Percentiles rank a stretch among this genome's conserved stretches.
Evolutionary conservation across 2,888 invertebrate species (phyloP).

Genomic region (Apoda limacodes): DNA sequence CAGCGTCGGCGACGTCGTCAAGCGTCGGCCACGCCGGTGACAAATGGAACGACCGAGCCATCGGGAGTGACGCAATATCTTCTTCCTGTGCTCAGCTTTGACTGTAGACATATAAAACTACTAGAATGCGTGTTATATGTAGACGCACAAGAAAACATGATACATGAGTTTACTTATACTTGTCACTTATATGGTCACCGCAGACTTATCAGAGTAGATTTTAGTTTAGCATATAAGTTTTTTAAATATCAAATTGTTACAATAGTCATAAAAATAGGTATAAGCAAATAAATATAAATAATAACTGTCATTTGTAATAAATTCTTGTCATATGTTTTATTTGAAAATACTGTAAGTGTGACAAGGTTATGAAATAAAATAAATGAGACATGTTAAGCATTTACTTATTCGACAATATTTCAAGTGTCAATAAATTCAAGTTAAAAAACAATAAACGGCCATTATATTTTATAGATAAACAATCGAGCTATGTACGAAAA

Average conservation of each 20-base stretch:
- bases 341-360: too few relatives aligned
- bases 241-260: conserved; percentile 6
- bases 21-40: conserved; percentile 32
- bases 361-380: too few relatives aligned
- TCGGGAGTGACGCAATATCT: conserved; percentile 48
- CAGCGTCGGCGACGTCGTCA: conserved; percentile 23
- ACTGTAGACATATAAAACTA: conserved; percentile 13
- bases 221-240: conserved; percentile 15
- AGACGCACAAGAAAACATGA: conserved; percentile 1
- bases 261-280: conserved; percentile 4
- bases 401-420: too few relatives aligned
- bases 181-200: not conserved
- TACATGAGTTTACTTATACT: not conserved
- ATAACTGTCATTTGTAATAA: too few relatives aligned
- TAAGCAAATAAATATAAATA: too few relatives aligned
- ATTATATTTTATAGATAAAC: too few relatives aligned
- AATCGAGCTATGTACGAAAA: too few relatives aligned
- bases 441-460: too few relatives aligned
- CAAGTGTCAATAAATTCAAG: too few relatives aligned
- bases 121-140: not conserved
- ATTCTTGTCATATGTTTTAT: too few relatives aligned
- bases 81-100: conserved; percentile 32
- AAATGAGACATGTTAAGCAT: too few relatives aligned
- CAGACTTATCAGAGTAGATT: not conserved
- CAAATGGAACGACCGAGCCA: conserved; percentile 48